Evolutionary conservation across 2,113 vertebrate genomes (phyloP), one percentile per base, ranked within the genome.

Genomic region (Corynorhinus townsendii): DNA sequence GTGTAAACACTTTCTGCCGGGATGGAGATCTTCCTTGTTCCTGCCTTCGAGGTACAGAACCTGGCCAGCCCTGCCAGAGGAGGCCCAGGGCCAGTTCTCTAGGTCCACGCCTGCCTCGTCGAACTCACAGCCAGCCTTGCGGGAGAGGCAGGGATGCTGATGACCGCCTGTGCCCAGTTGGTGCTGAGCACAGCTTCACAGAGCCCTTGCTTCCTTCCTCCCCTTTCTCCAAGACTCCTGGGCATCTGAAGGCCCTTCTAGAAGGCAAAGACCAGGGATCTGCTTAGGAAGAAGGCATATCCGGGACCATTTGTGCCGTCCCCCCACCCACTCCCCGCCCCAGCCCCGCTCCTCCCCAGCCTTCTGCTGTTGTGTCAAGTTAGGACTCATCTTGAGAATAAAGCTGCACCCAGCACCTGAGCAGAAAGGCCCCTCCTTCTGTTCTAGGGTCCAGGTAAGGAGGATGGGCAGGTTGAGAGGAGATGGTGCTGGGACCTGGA

Each of bases 401-500:
- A 76, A 93, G n/a, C 69, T 80, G 8, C 3, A 71, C 15, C 43
- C 2, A 28, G 38, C 71, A 59, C 35, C 19, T 28, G 38, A 69
- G 79, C 54, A 89, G 77, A 69, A 69, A n/a, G 52, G 12, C 43
- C 43, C 71, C 45, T 45, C 77, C 79, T 45, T 33, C 47, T 88
- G 45, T 45, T 20, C n/a, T 45, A 17, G 68, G 59, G 66, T 66
- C 75, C 43, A 54, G 69, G 59, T 43, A 24, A 64, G 80, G 56
- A 75, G 56, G 38, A 79, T 68, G 43, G 40, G 30, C 40, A 86
- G 86, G n/a, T 49, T 24, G 93, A 62, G 45, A 45, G 76, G 38
- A 64, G 33, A 84, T 47, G 5, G 62, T 22, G 4, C 76, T 93
- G 79, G 86, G 35, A 59, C 95, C 93, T 96, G 93, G 95, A 90